Conservation (phyloP, 2,797 vertebrate species). For the Pipistrellus pipistrellus region DNA sequence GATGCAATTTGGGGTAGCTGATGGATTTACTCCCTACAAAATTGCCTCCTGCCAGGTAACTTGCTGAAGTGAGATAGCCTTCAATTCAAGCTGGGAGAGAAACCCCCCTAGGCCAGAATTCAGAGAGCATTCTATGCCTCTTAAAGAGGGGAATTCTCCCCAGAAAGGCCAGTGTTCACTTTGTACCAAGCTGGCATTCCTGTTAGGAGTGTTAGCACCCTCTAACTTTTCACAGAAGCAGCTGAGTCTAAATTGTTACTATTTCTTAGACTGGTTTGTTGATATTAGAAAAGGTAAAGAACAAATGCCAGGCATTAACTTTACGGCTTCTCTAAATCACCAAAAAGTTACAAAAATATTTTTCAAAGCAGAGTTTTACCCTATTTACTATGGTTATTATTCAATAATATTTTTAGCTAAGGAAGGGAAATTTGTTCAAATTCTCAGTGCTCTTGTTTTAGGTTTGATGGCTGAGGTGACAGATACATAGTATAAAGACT, state of each 20-base stretch:
- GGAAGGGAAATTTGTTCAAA: background rate
- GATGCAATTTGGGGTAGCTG: too few relatives aligned
- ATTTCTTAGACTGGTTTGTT: background rate
- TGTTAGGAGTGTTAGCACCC: rapidly evolving
- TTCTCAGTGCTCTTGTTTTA: background rate
- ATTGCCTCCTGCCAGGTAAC: background rate
- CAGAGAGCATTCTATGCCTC: background rate
- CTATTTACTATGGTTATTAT: background rate
- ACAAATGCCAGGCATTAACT: background rate
- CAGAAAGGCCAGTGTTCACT: background rate
- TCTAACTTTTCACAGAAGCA: background rate
- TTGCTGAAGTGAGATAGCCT: background rate
- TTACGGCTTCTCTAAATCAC: background rate
- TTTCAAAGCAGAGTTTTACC: background rate
- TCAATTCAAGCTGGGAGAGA: background rate
- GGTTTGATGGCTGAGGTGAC: background rate
- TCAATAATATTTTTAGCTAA: background rate
- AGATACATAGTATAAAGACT: background rate
- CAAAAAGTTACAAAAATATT: background rate
- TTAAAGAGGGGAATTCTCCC: background rate
- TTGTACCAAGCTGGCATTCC: background rate
- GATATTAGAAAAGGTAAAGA: background rate
- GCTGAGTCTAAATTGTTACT: background rate
- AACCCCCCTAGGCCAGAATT: background rate
- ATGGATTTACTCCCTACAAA: background rate